Percentiles rank a stretch among this genome's conserved stretches.
Evolutionary conservation across 2,113 vertebrate species (phyloP).

Genomic region (Grallaria varia): DNA sequence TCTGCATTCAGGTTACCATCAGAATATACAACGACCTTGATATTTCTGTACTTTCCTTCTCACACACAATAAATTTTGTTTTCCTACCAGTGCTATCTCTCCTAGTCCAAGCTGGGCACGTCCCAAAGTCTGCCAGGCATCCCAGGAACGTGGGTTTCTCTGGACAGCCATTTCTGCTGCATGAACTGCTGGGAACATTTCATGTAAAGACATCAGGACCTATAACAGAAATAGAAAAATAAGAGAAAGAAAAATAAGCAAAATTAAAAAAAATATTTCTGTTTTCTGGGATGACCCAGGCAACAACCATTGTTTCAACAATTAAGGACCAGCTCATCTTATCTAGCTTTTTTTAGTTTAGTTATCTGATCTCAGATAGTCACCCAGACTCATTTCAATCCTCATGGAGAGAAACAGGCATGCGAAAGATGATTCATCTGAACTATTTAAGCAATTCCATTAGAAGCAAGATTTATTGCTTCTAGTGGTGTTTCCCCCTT

Average conservation of each 20-base stretch:
- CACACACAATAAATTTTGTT: neutral
- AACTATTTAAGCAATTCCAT: neutral
- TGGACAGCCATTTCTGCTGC: conserved; percentile 91
- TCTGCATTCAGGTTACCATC: neutral
- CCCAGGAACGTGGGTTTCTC: conserved; percentile 87
- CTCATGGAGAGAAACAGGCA: neutral
- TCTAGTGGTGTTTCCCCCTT: neutral
- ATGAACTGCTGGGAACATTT: conserved; percentile 92
- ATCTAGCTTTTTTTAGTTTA: neutral
- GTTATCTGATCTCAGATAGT: neutral
- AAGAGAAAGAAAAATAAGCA: neutral
- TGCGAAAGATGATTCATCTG: neutral
- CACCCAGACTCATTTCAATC: neutral
- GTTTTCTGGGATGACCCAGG: neutral
- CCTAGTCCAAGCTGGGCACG: conserved; percentile 93
- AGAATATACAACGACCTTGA: neutral
- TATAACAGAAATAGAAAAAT: conserved; percentile 38
- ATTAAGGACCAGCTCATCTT: neutral
- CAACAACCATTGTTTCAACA: neutral
- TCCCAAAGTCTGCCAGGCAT: conserved; percentile 93
- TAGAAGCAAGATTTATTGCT: neutral
- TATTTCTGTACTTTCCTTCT: neutral
- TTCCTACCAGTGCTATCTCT: conserved; percentile 88
- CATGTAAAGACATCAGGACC: conserved; percentile 89
- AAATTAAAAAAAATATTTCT: neutral